A percentile compares a stretch with the other conserved stretches of the same genome.
Evolutionary conservation across 2,113 vertebrate species (phyloP).

Genomic region (Ceuthmochares aereus): DNA sequence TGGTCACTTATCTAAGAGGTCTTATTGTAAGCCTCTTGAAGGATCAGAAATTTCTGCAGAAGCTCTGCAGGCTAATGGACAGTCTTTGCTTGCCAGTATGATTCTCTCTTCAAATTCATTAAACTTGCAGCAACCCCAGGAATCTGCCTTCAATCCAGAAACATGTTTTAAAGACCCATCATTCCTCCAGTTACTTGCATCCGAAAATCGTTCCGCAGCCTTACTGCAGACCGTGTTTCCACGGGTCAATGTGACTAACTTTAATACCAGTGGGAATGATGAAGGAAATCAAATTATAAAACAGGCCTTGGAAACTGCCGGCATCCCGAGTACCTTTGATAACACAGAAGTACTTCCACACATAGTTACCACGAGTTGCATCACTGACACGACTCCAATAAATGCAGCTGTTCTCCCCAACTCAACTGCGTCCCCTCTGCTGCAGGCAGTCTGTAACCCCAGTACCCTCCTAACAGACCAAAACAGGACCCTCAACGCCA

Average conservation of each 20-base stretch:
- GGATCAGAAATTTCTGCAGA: slow-evolving; percentile 85
- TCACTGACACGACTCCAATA: slow-evolving; percentile 59
- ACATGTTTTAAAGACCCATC: slow-evolving; percentile 80
- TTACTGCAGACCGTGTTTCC: slow-evolving; percentile 81
- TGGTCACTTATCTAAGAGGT: slow-evolving; percentile 93
- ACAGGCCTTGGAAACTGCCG: slow-evolving; percentile 85
- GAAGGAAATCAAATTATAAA: slow-evolving; percentile 85
- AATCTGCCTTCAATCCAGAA: slow-evolving; percentile 76
- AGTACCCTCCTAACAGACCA: slow-evolving; percentile 71
- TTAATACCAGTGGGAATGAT: slow-evolving; percentile 69
- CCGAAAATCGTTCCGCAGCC: slow-evolving; percentile 74
- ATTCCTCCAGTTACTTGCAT: slow-evolving; percentile 76
- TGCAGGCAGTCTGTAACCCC: slow-evolving; percentile 71
- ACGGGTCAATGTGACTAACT: slow-evolving; percentile 72
- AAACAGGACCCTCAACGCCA: slow-evolving; percentile 71
- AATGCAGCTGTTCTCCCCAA: slow-evolving; percentile 69
- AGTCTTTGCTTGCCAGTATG: slow-evolving; percentile 87
- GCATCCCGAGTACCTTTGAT: slow-evolving; percentile 82
- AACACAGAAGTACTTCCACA: slow-evolving; percentile 75
- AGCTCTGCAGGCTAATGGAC: slow-evolving; percentile 78
- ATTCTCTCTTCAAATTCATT: slow-evolving; percentile 87
- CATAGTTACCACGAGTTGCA: slow-evolving; percentile 68
- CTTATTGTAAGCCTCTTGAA: slow-evolving; percentile 89
- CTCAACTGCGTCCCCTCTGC: slow-evolving; percentile 44
- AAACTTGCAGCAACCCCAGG: slow-evolving; percentile 73